Base-by-base conservation (phyloP, 2,888 invertebrate species). In the Perdita meconis region DNA sequence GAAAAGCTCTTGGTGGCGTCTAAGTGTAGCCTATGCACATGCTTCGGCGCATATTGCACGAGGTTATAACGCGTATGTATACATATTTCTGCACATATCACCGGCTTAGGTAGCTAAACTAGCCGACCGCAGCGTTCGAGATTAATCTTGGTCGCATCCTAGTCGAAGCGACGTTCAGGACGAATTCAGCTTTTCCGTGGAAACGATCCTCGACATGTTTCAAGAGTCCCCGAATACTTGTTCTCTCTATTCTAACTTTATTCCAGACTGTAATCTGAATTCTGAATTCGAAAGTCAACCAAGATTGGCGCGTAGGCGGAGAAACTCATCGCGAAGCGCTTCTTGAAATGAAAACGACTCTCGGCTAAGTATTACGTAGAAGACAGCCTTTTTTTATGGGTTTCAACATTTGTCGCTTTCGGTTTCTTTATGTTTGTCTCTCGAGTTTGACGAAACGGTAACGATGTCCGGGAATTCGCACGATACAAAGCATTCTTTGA, bases 111-210 rank as follows among this genome's bases (percentile, higher is more conserved):
- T 40, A 30, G 42, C 42, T n/a, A 30, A 24, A 16, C 53, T 16
- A 16, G 40, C 47, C 59, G 22, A 44, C 42, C 42, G 42, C 68
- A 12, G 5, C 67, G 47, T 22, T 4, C 53, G 53, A 56, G 65
- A 73, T 80, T 78, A 78, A 80, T 69, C 63, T 40, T 30, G 42
- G 59, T 38, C 59, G 66, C 50, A 68, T 72, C 78, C 50, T 44
- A 42, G 57, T 26, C 42, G 16, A 65, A 42, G 55, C 66, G 63
- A 68, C 69, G 63, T 66, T 78, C 73, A 47, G 68, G 42, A 30
- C 26, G 53, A 30, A 78, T 73, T 70, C 78, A 78, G 69, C 56
- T 30, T 65, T 34, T 22, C 19, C 42, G 36, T 36, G n/a, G 53
- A 38, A 50, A 40, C 40, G 26, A 38, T 26, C 26, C 44, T 8